phyloP scores from a whole-genome alignment of 2,113 vertebrate species.

The Sterna hirundo region DNA sequence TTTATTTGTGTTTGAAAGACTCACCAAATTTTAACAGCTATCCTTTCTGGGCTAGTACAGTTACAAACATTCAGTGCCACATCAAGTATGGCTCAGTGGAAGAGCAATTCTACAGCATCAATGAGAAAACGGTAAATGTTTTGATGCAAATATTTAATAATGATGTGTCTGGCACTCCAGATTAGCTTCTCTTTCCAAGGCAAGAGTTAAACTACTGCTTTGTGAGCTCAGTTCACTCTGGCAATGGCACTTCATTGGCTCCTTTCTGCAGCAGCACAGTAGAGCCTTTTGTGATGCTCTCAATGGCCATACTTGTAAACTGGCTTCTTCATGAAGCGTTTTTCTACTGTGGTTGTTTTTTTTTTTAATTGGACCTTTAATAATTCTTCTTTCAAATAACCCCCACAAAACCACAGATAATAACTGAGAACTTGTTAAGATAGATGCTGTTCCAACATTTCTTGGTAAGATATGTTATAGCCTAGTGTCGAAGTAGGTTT shows the following conservation, averaged over 20 bases:
- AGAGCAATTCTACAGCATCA: background rate
- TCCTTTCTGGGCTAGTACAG: background rate
- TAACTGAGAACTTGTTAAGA: background rate
- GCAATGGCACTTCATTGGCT: background rate
- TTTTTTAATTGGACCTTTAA: background rate
- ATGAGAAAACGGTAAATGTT: background rate
- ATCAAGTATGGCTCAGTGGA: background rate
- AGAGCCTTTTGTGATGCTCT: constrained; percentile 18
- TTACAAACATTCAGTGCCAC: background rate
- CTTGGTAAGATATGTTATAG: background rate
- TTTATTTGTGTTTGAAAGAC: background rate
- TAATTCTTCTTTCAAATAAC: background rate
- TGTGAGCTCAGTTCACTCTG: background rate
- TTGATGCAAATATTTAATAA: background rate
- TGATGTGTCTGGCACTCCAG: background rate
- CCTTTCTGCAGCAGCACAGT: constrained; percentile 7
- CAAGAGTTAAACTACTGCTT: constrained; percentile 38
- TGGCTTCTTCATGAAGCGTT: constrained; percentile 3
- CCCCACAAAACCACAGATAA: background rate
- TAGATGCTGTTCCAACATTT: background rate
- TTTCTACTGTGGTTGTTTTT: background rate
- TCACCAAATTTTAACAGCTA: background rate
- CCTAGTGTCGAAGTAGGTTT: background rate
- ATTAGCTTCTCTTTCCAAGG: background rate
- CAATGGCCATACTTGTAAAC: background rate